phyloP scores from a whole-genome alignment of 2,797 vertebrate species.

The Dendrocincla fuliginosa region DNA sequence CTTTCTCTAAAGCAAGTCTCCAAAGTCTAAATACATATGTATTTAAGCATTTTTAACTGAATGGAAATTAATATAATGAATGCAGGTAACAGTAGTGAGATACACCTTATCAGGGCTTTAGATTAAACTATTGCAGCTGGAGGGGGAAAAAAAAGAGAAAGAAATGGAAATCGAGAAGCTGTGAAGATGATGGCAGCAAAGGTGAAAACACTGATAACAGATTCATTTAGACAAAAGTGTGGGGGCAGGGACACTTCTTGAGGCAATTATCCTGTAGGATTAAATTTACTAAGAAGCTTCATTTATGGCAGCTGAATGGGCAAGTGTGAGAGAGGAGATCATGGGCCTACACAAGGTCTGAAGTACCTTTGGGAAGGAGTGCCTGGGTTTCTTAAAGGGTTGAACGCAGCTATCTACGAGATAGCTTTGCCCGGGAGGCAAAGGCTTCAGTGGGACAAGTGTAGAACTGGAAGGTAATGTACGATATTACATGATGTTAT shows the following conservation, averaged over 20 bases:
- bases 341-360: not conserved
- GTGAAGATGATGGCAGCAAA: not conserved
- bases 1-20: not conserved
- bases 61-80: not conserved
- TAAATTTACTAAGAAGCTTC: not conserved
- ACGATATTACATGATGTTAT: not conserved
- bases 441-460: not conserved
- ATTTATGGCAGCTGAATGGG: not conserved
- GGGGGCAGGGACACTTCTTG: not conserved
- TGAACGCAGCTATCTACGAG: not conserved
- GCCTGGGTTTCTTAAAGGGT: not conserved
- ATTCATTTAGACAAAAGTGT: not conserved
- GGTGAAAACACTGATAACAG: not conserved
- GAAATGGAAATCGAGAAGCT: not conserved
- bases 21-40: not conserved
- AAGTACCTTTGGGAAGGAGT: not conserved
- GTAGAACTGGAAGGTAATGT: not conserved
- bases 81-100: not conserved
- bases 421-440: not conserved
- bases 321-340: not conserved
- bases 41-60: not conserved
- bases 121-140: not conserved
- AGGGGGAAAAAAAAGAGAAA: fast-evolving
- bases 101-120: not conserved
- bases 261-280: not conserved